Base-by-base conservation (phyloP, 2,113 vertebrate genomes). In the Trachemys scripta region DNA sequence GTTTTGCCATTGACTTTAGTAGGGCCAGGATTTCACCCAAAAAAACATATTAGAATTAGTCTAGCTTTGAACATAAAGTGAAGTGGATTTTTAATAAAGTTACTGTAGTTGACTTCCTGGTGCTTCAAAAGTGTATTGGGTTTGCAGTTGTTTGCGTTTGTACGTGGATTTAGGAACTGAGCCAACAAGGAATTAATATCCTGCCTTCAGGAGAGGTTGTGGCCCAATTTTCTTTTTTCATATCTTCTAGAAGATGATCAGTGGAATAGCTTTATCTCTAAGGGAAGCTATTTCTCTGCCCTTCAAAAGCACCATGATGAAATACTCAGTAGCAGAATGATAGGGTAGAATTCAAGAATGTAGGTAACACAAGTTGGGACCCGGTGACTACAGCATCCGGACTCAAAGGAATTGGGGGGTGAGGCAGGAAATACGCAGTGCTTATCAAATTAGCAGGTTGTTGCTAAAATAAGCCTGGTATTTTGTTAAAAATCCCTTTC, bases 141-240 rank as follows among this genome's bases (percentile, higher is more conserved):
- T 1, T 11, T 62, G 56, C 75, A 57, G 57, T 59, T 94, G 47
- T 51, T 94, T 87, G 42, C 83, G 47, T 79, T 45, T 11, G 1
- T 50, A 19, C 16, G 6, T 90, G 79, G 57, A 92, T 96, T 92
- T 94, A 91, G 88, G 65, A 96, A 83, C 0, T 1, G 81, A 90
- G 62, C 85, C 24, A 84, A 90, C 22, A 79, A 83, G 91, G 80
- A 94, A 90, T 97, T 97, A 96, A 62, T 84, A 96, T 25, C 19
- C 92, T 85, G 93, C 91, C 93, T 93, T 90, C 54, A 94, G 89
- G 90, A 95, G 69, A 81, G 29, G 91, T 13, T 19, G 51, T 90
- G 93, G 79, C 89, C 89, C 95, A 92, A 82, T 97, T 98, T 97
- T 82, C 89, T 94, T 91, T 92, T 92, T 91, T 88, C 54, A 1